phyloP scores from a whole-genome alignment of 2,113 vertebrate genomes.

The Lampris incognitus region DNA sequence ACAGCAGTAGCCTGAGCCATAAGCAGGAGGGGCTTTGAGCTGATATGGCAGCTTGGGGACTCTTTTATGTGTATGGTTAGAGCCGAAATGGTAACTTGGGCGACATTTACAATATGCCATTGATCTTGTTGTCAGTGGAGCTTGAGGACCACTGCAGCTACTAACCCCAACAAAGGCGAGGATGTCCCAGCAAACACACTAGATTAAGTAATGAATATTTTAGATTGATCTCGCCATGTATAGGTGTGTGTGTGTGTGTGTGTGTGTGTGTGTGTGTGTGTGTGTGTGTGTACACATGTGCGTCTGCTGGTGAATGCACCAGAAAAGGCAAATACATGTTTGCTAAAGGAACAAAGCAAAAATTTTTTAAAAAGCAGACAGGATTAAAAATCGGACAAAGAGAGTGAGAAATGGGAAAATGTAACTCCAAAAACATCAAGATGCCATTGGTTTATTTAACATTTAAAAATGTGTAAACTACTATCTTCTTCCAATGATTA shows the following conservation, averaged over 20 bases:
- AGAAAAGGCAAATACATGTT: no score
- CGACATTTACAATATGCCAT: conserved; percentile 41
- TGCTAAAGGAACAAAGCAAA: not conserved
- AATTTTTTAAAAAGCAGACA: not conserved
- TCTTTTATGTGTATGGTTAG: conserved; percentile 60
- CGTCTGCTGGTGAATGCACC: not conserved
- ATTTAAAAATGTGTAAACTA: no score
- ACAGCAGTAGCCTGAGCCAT: conserved; percentile 11
- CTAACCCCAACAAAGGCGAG: conserved; percentile 2
- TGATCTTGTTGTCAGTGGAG: conserved; percentile 52
- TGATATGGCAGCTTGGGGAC: conserved; percentile 45
- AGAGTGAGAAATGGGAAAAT: not conserved
- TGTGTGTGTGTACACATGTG: not conserved
- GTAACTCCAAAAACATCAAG: no score
- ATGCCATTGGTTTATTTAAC: no score
- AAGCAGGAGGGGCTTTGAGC: conserved; percentile 32
- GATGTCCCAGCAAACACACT: not conserved
- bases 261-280: conserved; percentile 9
- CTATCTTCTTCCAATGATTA: no score
- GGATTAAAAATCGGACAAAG: not conserved
- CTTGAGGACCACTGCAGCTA: not conserved
- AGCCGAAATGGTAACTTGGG: conserved; percentile 45
- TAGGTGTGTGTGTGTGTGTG: conserved; percentile 14
- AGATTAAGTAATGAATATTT: conserved; percentile 16
- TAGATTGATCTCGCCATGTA: conserved; percentile 10